Base-by-base conservation (phyloP, 2,113 vertebrate genomes). In the Lanius collurio region DNA sequence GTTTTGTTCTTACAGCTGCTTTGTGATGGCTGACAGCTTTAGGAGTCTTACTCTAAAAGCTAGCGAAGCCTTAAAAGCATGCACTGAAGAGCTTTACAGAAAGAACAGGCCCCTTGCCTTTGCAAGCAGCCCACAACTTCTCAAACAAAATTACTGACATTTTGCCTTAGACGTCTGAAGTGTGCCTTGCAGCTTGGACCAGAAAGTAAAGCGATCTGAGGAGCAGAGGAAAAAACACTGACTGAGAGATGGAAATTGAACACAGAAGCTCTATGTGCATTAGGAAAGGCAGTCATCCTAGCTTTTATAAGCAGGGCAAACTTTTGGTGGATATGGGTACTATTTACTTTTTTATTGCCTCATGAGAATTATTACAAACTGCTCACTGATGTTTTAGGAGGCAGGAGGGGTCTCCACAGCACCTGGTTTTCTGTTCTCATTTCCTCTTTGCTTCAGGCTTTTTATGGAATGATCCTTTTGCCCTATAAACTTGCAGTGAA, bases 341-440 rank as follows among this genome's bases (percentile, higher is more conserved):
- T 80, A 52, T 75, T 95, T 73, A 59, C 37, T 74, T 85, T 85
- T 86, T 86, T 78, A 56, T 21, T 81, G 11, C 39, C 55, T 55
- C 56, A 26, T 0, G 16, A 93, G 83, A 88, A 49, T 63, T 35
- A 47, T 80, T 95, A 95, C 60, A 55, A 83, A 65, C 50, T 2
- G 0, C 37, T 62, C 39, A 31, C 42, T 91, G 84, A 90, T 65
- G 63, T 93, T 83, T 83, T 31, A 88, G 64, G 63, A 93, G 86
- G 71, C 67, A 83, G 52, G 64, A 87, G 52, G 16, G 39, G 24
- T 81, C 68, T 90, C 60, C 56, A 26, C 64, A 81, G 80, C 73
- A 87, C 75, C 85, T 91, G 90, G 82, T 53, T 94, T 95, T 94
- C 85, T 14, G 1, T 90, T 95, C 87, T 94, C 91, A 95, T 96